Conservation (phyloP, 2,888 invertebrate species). For the Chalcosyrphus nemorum region DNA sequence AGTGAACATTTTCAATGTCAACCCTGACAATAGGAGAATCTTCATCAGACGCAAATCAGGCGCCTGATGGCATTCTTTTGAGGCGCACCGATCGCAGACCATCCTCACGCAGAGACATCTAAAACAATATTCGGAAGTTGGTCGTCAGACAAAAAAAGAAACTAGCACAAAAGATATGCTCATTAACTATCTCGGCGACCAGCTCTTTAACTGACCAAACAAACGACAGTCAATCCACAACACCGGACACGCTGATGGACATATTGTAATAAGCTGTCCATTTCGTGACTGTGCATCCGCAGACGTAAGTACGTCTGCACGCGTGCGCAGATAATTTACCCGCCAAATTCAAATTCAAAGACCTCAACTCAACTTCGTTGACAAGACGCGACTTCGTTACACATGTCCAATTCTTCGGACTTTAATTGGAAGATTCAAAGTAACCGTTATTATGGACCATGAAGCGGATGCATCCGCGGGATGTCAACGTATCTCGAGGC, state of each 20-base stretch:
- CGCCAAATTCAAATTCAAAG: conserved; percentile 41
- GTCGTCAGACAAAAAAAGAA: neutral
- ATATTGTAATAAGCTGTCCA: conserved; percentile 64
- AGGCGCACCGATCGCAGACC: conserved; percentile 11
- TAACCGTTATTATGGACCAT: conserved; percentile 49
- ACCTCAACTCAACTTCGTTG: conserved; percentile 39
- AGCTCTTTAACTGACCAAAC: neutral
- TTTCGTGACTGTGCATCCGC: conserved; percentile 57
- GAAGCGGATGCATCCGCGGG: conserved; percentile 8
- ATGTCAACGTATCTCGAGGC: conserved; percentile 57
- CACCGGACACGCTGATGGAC: conserved; percentile 59
- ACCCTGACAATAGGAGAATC: neutral
- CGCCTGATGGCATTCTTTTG: neutral
- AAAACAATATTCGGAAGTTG: conserved; percentile 9
- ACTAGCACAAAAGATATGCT: conserved; percentile 42
- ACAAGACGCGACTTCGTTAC: conserved; percentile 61
- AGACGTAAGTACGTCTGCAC: conserved; percentile 18
- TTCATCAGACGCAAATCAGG: conserved; percentile 21
- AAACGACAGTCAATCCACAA: conserved; percentile 36
- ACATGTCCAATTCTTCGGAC: conserved; percentile 50
- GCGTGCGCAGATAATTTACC: conserved; percentile 40
- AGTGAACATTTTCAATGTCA: conserved; percentile 8
- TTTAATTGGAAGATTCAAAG: conserved; percentile 68
- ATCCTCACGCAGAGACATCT: neutral
- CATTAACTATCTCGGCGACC: conserved; percentile 49